phyloP scores from a whole-genome alignment of 2,113 vertebrate genomes.

The Malurus cyaneus region DNA sequence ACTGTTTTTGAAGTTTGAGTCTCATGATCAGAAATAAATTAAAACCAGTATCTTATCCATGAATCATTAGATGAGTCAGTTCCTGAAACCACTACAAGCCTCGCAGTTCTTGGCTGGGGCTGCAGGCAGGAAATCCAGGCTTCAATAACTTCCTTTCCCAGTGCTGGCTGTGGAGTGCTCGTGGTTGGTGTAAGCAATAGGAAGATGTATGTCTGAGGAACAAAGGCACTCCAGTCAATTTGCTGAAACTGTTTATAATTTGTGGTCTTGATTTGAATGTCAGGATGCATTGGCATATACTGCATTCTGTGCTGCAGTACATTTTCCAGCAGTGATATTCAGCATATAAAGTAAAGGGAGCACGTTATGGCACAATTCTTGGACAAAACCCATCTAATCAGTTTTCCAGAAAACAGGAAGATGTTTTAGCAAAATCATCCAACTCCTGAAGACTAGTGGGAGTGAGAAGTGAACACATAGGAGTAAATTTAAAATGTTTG shows the following conservation, averaged over 20 bases:
- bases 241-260: slow-evolving; percentile 89
- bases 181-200: slow-evolving; percentile 83
- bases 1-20: slow-evolving; percentile 71
- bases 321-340: slow-evolving; percentile 68
- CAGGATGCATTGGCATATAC: slow-evolving; percentile 72
- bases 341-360: slow-evolving; percentile 36
- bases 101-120: slow-evolving; percentile 88
- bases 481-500: slow-evolving; percentile 26
- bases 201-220: slow-evolving; percentile 83
- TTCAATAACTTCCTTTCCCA: slow-evolving; percentile 96
- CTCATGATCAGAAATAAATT: slow-evolving; percentile 81
- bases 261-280: slow-evolving; percentile 86
- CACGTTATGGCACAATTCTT: neutral
- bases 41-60: slow-evolving; percentile 87
- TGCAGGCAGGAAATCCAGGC: slow-evolving; percentile 94
- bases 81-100: slow-evolving; percentile 94
- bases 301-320: slow-evolving; percentile 58
- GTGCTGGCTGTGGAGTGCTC: slow-evolving; percentile 76
- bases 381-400: neutral
- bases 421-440: neutral
- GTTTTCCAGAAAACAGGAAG: slow-evolving; percentile 24
- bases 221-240: slow-evolving; percentile 86
- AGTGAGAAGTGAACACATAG: neutral
- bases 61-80: slow-evolving; percentile 96
- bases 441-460: neutral